Evolutionary conservation across 2,888 invertebrate species (phyloP).

Genomic region (Limulus polyphemus): DNA sequence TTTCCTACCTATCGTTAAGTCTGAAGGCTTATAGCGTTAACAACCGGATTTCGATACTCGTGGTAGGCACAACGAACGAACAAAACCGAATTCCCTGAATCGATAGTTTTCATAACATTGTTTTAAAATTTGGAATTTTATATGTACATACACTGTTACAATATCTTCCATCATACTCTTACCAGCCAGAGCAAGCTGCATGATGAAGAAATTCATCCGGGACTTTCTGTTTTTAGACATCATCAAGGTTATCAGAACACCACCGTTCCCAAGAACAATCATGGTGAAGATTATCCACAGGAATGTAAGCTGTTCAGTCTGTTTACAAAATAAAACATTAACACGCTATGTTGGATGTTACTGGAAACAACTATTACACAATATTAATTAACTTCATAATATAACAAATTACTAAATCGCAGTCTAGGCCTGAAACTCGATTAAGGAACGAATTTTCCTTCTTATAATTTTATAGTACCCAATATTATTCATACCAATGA

Average conservation of each 20-base stretch:
- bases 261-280: conserved; percentile 73
- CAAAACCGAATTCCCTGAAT: background rate
- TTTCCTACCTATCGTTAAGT: no score
- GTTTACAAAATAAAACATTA: conserved; percentile 35
- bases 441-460: no score
- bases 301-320: conserved; percentile 77
- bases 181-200: conserved; percentile 86
- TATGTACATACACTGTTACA: background rate
- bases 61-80: background rate
- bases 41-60: no score
- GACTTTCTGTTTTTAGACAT: conserved; percentile 74
- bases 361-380: no score
- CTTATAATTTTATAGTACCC: no score
- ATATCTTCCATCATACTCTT: conserved; percentile 31
- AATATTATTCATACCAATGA: no score
- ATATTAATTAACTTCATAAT: no score
- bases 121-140: no score
- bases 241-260: conserved; percentile 70
- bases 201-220: conserved; percentile 90
- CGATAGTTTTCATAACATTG: background rate
- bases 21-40: no score
- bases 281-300: conserved; percentile 70
- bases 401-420: no score
- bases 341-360: no score
- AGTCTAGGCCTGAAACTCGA: no score